A percentile compares a stretch with the other conserved stretches of the same genome.
phyloP scores from a whole-genome alignment of 2,888 invertebrate genomes.

The Hirtodrosophila confusa region DNA sequence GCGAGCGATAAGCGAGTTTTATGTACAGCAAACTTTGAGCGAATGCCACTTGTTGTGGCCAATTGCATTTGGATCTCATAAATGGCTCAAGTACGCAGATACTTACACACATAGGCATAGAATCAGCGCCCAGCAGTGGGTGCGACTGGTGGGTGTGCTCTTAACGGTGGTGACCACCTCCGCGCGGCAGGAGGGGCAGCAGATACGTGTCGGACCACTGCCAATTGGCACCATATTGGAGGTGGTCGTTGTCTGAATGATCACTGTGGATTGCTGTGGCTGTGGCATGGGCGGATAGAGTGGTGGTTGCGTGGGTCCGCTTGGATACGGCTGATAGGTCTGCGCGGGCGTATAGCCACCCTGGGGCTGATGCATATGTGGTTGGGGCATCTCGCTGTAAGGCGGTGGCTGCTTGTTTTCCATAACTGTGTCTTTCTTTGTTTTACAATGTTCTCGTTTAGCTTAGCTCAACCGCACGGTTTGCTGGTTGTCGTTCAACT shows the following conservation, averaged over 20 bases:
- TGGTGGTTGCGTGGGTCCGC: conserved; percentile 69
- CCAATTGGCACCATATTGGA: conserved; percentile 66
- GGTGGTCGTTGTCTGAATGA: conserved; percentile 79
- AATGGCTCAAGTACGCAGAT: not conserved
- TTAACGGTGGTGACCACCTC: conserved; percentile 84
- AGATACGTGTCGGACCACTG: conserved; percentile 72
- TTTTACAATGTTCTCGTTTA: not conserved
- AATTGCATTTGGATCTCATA: conserved; percentile 2
- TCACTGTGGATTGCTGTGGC: conserved; percentile 67
- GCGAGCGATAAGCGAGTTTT: conserved; percentile 40
- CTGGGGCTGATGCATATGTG: conserved; percentile 35
- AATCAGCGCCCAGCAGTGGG: conserved; percentile 81
- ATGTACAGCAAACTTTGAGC: conserved; percentile 16
- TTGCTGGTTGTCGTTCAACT: conserved; percentile 47
- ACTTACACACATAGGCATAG: conserved; percentile 81
- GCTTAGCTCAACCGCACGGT: conserved; percentile 39
- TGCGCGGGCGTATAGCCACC: conserved; percentile 79
- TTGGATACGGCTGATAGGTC: conserved; percentile 75
- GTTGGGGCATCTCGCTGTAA: conserved; percentile 60
- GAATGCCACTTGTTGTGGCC: conserved; percentile 12
- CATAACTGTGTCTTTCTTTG: conserved; percentile 30
- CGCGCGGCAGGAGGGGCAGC: conserved; percentile 85
- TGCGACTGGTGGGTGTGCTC: conserved; percentile 77
- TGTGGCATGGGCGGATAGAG: conserved; percentile 60
- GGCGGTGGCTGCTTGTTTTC: conserved; percentile 80